These are phyloP conservation scores for Meandrina meandrites DNA, from an alignment of 92 coral and sea anemone genomes.

Conservation along the genomic window DNA sequence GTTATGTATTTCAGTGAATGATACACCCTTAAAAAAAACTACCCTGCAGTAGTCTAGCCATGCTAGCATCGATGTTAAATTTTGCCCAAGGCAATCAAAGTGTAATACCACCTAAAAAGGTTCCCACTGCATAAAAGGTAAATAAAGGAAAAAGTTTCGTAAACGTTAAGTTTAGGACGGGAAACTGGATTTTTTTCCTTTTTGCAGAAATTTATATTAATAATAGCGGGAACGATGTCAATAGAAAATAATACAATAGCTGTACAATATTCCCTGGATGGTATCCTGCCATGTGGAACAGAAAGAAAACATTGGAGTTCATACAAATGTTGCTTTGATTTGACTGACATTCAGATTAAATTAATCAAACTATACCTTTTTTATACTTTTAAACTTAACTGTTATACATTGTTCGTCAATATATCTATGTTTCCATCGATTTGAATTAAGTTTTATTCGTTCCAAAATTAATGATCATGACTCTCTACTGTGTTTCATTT, in stretches of 20 bases:
- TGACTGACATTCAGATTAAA: background rate
- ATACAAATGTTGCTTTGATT: background rate
- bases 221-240: background rate
- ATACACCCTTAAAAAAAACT: background rate
- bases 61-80: background rate
- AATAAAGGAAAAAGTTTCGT: background rate
- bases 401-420: background rate
- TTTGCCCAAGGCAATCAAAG: background rate
- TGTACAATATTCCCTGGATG: background rate
- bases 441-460: background rate
- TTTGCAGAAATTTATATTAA: background rate
- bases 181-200: background rate
- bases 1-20: background rate
- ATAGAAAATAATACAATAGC: background rate
- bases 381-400: background rate
- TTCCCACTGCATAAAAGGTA: background rate
- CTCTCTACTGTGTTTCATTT: background rate
- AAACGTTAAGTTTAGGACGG: background rate
- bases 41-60: background rate
- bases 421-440: background rate
- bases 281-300: background rate
- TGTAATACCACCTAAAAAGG: background rate
- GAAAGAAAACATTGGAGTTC: background rate
- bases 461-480: background rate
- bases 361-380: too few species aligned